These are phyloP conservation scores for Morpho achilles DNA, from an alignment of 2,888 invertebrate species.

Conservation along the genomic window DNA sequence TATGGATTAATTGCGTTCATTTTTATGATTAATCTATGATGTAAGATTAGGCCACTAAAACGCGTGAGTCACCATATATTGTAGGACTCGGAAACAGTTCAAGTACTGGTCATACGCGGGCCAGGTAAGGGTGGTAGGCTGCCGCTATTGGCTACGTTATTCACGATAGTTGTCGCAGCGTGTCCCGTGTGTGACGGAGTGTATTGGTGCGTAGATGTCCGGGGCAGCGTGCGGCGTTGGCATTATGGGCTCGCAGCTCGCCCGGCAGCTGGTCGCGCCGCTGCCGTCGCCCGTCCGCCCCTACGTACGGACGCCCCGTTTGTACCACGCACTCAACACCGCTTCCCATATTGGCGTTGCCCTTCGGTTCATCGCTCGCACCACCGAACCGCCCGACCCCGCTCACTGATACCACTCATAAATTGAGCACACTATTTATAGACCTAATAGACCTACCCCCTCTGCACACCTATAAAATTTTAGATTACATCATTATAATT, in stretches of 20 bases:
- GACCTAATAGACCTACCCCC: not conserved
- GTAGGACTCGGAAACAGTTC: too few species aligned
- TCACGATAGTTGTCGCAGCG: conserved; percentile 11
- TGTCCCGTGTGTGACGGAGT: conserved; percentile 30
- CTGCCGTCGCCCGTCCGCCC: conserved; percentile 72
- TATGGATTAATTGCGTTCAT: too few species aligned
- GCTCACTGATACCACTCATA: conserved; percentile 12
- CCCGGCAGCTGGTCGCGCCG: conserved; percentile 80
- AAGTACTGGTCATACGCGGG: too few species aligned
- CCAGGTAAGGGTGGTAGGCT: too few species aligned
- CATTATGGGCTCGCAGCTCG: conserved; percentile 80
- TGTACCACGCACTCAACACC: conserved; percentile 78
- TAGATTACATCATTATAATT: not conserved
- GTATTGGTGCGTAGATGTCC: conserved; percentile 62
- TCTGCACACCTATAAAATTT: not conserved
- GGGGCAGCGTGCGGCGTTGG: conserved; percentile 49
- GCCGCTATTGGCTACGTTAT: too few species aligned
- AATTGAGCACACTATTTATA: conserved; percentile 16
- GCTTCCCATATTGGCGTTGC: conserved; percentile 69
- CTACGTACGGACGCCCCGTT: conserved; percentile 77
- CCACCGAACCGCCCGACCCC: conserved; percentile 13
- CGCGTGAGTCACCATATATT: too few species aligned
- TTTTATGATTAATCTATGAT: too few species aligned
- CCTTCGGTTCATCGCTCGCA: conserved; percentile 38
- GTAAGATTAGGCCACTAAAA: too few species aligned